Conservation (phyloP, 2,888 invertebrate genomes). For the Trichacis sp. region DNA sequence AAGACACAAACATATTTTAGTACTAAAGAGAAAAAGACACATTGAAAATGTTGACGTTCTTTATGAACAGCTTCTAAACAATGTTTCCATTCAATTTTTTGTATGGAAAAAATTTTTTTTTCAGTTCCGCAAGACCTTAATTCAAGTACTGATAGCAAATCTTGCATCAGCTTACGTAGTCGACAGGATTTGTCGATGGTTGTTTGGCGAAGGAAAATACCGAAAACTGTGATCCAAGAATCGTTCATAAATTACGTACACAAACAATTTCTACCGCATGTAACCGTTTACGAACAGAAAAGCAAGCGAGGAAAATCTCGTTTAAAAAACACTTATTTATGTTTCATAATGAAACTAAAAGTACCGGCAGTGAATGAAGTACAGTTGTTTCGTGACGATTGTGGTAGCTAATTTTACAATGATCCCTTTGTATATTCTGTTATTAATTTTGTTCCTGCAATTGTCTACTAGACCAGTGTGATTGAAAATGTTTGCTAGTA, state of each 20-base stretch:
- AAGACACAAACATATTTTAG: too few relatives aligned
- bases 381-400: not conserved
- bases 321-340: not conserved
- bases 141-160: constrained; percentile 87
- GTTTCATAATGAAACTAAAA: not conserved
- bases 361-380: not conserved
- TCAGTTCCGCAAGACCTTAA: constrained; percentile 90
- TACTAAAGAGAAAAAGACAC: too few relatives aligned
- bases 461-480: not conserved
- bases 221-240: constrained; percentile 60
- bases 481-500: not conserved
- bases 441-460: not conserved
- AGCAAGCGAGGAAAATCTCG: not conserved
- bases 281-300: not conserved
- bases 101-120: too few relatives aligned
- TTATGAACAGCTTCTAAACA: too few relatives aligned
- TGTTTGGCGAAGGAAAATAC: constrained; percentile 85
- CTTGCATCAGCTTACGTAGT: constrained; percentile 86
- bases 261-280: not conserved
- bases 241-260: constrained; percentile 24
- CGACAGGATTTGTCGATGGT: constrained; percentile 86
- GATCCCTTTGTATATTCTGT: not conserved
- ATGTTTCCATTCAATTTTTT: too few relatives aligned
- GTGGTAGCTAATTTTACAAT: too few relatives aligned
- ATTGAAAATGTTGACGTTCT: too few relatives aligned